Percentiles rank a stretch among this genome's conserved stretches.
phyloP scores from a whole-genome alignment of 2,113 vertebrate species.

The Calidris pygmaea region DNA sequence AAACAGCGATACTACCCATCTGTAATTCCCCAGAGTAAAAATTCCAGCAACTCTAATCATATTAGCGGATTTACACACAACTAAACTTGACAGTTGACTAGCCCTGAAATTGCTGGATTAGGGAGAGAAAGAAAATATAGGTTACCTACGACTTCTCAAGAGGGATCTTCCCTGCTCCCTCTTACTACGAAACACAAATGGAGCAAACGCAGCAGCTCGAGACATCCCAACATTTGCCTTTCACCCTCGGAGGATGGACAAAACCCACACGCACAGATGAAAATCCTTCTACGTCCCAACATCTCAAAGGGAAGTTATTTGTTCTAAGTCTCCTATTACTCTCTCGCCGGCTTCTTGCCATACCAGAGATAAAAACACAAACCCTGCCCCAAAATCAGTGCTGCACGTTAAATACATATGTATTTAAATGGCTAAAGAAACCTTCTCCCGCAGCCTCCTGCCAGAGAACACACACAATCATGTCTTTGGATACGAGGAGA shows the following conservation, averaged over 20 bases:
- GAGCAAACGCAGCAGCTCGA: neutral
- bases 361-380: neutral
- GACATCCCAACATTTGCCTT: neutral
- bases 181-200: neutral
- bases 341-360: neutral
- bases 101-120: slow-evolving; percentile 33
- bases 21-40: slow-evolving; percentile 21
- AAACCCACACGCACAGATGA: neutral
- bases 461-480: neutral
- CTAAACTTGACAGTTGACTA: slow-evolving; percentile 34
- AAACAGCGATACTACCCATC: neutral
- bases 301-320: neutral
- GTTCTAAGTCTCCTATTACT: neutral
- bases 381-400: neutral
- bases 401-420: neutral
- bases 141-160: neutral
- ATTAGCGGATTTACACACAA: slow-evolving; percentile 30
- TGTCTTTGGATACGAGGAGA: neutral
- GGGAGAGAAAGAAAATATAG: neutral
- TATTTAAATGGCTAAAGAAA: neutral
- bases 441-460: neutral
- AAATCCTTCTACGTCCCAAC: neutral
- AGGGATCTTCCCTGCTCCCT: neutral
- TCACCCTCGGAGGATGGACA: neutral
- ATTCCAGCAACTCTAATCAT: slow-evolving; percentile 41